Percentiles rank a stretch among this genome's conserved stretches.
phyloP scores from a whole-genome alignment of 2,888 invertebrate species.

The Caenorhabditis afra region DNA sequence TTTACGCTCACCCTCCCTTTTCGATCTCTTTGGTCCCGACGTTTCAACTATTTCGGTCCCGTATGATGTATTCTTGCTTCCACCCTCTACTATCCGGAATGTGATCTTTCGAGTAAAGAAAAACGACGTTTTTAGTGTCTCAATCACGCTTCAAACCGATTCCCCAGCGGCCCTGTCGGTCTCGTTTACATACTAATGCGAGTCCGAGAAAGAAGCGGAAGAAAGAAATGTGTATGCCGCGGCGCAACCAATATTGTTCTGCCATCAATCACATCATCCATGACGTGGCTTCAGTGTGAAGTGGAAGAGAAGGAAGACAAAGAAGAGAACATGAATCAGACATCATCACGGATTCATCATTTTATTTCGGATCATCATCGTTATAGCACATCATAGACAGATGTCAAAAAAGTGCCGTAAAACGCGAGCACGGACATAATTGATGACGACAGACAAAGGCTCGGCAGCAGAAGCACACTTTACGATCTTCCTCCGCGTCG shows the following conservation, averaged over 20 bases:
- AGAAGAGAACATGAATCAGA: too few relatives aligned
- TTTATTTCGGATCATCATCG: too few relatives aligned
- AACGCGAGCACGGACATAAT: constrained; percentile 70
- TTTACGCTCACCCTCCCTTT: background rate
- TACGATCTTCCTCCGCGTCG: constrained; percentile 48
- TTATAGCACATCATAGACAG: constrained; percentile 4
- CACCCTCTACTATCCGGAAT: constrained; percentile 2
- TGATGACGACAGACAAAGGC: constrained; percentile 72
- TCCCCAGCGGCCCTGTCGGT: constrained; percentile 36
- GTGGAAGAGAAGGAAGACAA: background rate
- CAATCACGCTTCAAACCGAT: constrained; percentile 40
- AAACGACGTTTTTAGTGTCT: constrained; percentile 49
- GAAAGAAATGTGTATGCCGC: constrained; percentile 15
- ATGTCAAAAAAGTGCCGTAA: constrained; percentile 60
- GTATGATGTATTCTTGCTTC: constrained; percentile 14
- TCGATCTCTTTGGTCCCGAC: constrained; percentile 18
- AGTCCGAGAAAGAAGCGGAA: constrained; percentile 17
- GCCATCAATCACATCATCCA: constrained; percentile 36
- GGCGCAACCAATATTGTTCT: constrained; percentile 11
- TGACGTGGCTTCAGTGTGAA: constrained; percentile 29
- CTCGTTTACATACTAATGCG: constrained; percentile 50
- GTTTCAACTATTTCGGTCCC: background rate
- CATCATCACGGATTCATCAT: background rate
- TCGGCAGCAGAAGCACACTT: constrained; percentile 71
- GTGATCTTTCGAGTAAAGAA: constrained; percentile 26